Base-by-base conservation (phyloP, 2,888 invertebrate species). In the Eupithecia centaureata region DNA sequence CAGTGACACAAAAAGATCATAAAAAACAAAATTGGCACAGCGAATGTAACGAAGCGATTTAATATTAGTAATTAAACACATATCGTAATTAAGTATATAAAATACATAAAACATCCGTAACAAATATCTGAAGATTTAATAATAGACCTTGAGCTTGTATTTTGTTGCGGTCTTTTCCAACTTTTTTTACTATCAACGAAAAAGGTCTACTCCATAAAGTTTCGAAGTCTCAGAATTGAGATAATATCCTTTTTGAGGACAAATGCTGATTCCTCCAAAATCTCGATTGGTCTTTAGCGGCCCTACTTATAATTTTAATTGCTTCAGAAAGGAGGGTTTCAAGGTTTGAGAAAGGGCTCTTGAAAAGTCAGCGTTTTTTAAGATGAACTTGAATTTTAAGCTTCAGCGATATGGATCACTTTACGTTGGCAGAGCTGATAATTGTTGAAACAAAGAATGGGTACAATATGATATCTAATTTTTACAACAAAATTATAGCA, bases 321-420 rank as follows among this genome's bases (percentile, higher is more conserved):
- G 47, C 47, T 59, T n/a, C 27, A 62, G 42, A 65, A 65, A 62
- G 4, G 47, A 54, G 64, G 61, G 35, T n/a, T 68, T 38, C 42
- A 67, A 62, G 58, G 67, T 67, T 63, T 47, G 42, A 15, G 30
- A 28, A 68, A 68, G 68, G 27, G 62, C 58, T 59, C 58, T 68
- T 35, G 25, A 13, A 30, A 30, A 61, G 58, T 68, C 68, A 68
- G 68, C 68, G 54, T 59, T 68, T 65, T 68, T 42, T 57, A 64
- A 64, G 64, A 59, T 52, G 60, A 63, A 67, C 56, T 67, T 68
- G 58, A 64, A 18, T 33, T 57, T 32, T 13, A 32, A 32, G 15
- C 33, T 28, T 25, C 52, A 25, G 47, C 28, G 30, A 56, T 47
- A 51, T 57, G 57, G 61, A 51, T 30, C 47, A 63, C 22, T 28